These are phyloP conservation scores for Coracias cyanogaster DNA, from an alignment of 2,797 vertebrate genomes.

Conservation along the genomic window DNA sequence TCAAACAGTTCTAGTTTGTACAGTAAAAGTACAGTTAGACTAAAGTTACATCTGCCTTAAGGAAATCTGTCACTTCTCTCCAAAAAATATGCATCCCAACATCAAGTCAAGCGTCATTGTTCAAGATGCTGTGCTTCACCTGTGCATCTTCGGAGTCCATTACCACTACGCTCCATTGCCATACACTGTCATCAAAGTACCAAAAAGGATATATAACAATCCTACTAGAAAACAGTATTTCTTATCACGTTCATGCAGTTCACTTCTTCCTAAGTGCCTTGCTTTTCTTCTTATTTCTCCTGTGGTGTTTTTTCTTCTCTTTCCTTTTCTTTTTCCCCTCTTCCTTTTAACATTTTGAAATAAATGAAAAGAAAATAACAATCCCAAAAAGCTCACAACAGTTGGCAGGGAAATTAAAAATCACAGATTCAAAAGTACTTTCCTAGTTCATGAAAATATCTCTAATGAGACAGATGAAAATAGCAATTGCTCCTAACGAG, in stretches of 20 bases:
- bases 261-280: constrained; percentile 12
- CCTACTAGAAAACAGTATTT: not conserved
- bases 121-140: not conserved
- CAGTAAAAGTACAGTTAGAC: not conserved
- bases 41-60: not conserved
- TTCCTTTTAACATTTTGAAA: constrained; percentile 58
- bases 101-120: not conserved
- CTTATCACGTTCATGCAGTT: constrained; percentile 9
- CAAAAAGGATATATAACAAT: not conserved
- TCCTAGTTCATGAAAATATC: constrained; percentile 79
- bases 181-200: not conserved
- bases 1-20: not conserved
- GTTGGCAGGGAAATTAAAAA: constrained; percentile 74
- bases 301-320: not conserved
- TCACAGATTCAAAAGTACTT: constrained; percentile 74
- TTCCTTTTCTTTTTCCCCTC: not conserved
- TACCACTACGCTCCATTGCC: not conserved
- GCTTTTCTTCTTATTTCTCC: constrained; percentile 52
- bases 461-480: constrained; percentile 83
- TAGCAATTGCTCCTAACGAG: constrained; percentile 83
- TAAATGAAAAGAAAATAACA: constrained; percentile 72
- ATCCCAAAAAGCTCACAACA: constrained; percentile 58
- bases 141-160: not conserved
- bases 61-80: not conserved
- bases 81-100: not conserved